phyloP scores from a whole-genome alignment of 2,888 invertebrate species.

The Odontocerum albicorne region DNA sequence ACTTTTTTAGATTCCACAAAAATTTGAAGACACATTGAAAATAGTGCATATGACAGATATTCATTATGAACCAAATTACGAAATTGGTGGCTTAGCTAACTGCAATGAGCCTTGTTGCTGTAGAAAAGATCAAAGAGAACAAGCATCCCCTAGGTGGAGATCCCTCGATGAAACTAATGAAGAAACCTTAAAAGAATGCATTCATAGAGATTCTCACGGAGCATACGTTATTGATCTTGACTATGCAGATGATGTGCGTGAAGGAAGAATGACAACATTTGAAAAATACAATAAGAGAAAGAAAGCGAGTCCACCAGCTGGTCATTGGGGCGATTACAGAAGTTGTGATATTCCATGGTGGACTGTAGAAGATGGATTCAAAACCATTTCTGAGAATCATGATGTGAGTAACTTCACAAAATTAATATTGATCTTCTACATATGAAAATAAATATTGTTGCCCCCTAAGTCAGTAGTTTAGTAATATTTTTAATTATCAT shows the following conservation, averaged over 20 bases:
- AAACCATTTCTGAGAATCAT: slow-evolving; percentile 59
- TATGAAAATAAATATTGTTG: too few relatives aligned
- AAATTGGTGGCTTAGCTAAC: slow-evolving; percentile 64
- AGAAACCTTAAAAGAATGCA: slow-evolving; percentile 41
- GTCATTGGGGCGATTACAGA: slow-evolving; percentile 80
- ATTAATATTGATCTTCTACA: too few relatives aligned
- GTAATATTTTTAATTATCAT: too few relatives aligned
- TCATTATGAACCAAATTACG: slow-evolving; percentile 77
- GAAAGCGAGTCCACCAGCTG: slow-evolving; percentile 54
- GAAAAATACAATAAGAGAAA: slow-evolving; percentile 5
- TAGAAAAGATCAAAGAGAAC: slow-evolving; percentile 57
- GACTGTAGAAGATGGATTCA: slow-evolving; percentile 66
- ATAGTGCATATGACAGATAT: slow-evolving; percentile 76
- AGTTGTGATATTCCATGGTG: slow-evolving; percentile 76
- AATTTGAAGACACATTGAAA: slow-evolving; percentile 41
- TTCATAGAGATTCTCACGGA: slow-evolving; percentile 40
- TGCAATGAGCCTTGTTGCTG: slow-evolving; percentile 83
- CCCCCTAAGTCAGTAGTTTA: too few relatives aligned
- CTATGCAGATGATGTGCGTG: slow-evolving; percentile 22
- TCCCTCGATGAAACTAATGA: slow-evolving; percentile 41
- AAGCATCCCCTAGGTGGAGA: slow-evolving; percentile 34
- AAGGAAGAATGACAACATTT: slow-evolving; percentile 25
- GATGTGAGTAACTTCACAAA: too few relatives aligned
- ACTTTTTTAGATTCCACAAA: not conserved
- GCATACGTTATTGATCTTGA: slow-evolving; percentile 39